These are phyloP conservation scores for Periphyllus acericola DNA, from an alignment of 2,888 invertebrate genomes.

Conservation along the genomic window DNA sequence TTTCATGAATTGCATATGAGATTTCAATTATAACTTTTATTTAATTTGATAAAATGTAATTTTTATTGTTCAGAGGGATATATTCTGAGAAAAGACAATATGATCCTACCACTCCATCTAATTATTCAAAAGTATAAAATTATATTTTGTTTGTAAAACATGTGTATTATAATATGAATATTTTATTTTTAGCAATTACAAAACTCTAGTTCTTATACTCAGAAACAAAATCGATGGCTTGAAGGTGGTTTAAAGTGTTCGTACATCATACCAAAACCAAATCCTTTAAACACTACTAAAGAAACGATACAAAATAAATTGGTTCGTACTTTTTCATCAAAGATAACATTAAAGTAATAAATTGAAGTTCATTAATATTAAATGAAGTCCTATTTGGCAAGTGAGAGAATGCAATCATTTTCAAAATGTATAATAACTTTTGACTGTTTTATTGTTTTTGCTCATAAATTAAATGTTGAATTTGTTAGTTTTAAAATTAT, in stretches of 20 bases:
- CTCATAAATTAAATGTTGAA: no score
- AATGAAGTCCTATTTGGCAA: no score
- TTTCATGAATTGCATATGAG: background rate
- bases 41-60: background rate
- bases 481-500: no score
- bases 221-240: slow-evolving; percentile 52
- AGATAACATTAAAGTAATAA: no score
- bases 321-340: slow-evolving; percentile 1
- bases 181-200: background rate
- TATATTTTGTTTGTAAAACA: background rate
- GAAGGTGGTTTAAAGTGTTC: slow-evolving; percentile 55
- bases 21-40: background rate
- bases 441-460: no score
- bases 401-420: no score
- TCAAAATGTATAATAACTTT: no score
- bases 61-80: slow-evolving; percentile 11
- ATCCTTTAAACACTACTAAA: background rate
- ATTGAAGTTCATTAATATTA: no score
- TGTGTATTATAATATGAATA: background rate
- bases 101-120: background rate
- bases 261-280: slow-evolving; percentile 39
- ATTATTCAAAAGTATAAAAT: slow-evolving; percentile 19
- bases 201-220: slow-evolving; percentile 12
- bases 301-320: slow-evolving; percentile 18
- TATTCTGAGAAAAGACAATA: background rate